phyloP scores from a whole-genome alignment of 1,140 invertebrate genomes.

The Drosophila navojoa region DNA sequence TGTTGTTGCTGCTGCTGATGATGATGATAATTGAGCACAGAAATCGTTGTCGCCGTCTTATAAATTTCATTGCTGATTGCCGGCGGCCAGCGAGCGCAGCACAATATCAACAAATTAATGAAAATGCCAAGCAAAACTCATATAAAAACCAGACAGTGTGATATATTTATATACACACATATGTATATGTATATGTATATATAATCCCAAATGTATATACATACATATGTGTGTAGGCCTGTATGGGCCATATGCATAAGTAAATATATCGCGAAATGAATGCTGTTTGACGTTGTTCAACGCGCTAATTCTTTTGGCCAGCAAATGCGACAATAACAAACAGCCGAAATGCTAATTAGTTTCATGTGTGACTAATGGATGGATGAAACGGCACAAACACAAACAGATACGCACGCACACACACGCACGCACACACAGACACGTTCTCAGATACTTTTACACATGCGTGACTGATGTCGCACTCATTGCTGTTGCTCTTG shows the following conservation, averaged over 20 bases:
- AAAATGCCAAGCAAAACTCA: conserved; percentile 66
- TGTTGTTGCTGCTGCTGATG: conserved; percentile 29
- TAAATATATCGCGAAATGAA: conserved; percentile 43
- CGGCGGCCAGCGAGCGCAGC: conserved; percentile 53
- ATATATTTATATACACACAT: conserved; percentile 21
- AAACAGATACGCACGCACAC: conserved; percentile 18
- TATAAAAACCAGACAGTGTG: conserved; percentile 46
- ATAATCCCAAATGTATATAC: conserved; percentile 18
- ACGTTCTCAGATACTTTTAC: conserved; percentile 40
- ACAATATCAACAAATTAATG: conserved; percentile 75
- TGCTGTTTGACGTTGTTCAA: conserved; percentile 65
- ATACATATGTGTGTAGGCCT: conserved; percentile 40
- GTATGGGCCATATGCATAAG: conserved; percentile 18
- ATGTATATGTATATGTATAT: conserved; percentile 6
- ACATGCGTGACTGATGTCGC: conserved; percentile 67
- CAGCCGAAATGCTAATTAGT: conserved; percentile 83
- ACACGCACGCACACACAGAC: conserved; percentile 3
- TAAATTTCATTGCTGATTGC: conserved; percentile 75
- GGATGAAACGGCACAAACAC: conserved; percentile 71
- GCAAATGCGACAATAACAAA: conserved; percentile 82
- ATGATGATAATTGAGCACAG: conserved; percentile 63
- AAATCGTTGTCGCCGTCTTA: conserved; percentile 57
- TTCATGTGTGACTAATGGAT: conserved; percentile 83
- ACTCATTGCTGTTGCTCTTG: conserved; percentile 36
- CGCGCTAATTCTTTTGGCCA: conserved; percentile 81